A percentile compares a stretch with the other conserved stretches of the same genome.
These are phyloP conservation scores for Torymus tubicola DNA, from an alignment of 2,888 invertebrate genomes.

Conservation along the genomic window DNA sequence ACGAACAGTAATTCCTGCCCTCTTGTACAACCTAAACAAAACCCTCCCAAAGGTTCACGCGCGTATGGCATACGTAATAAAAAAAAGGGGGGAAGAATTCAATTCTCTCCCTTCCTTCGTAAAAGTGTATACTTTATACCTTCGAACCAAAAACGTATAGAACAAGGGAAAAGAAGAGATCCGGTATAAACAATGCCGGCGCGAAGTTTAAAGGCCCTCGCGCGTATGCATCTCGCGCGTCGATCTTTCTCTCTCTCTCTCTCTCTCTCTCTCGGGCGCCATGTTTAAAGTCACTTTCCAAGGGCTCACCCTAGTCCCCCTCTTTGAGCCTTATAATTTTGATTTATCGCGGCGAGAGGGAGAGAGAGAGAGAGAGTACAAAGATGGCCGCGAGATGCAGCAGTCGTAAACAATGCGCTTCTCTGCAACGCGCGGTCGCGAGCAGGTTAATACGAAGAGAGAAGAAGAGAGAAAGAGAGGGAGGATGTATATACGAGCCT, in stretches of 20 bases:
- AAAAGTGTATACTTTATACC: conserved; percentile 12
- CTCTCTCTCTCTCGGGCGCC: conserved; percentile 11
- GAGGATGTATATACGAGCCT: not conserved
- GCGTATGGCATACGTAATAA: no score
- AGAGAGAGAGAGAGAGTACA: conserved; percentile 60
- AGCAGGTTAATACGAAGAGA: conserved; percentile 53
- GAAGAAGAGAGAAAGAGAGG: conserved; percentile 6
- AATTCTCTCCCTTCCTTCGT: not conserved
- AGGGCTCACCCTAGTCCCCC: not conserved
- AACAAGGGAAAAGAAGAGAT: conserved; percentile 21
- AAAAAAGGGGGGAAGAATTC: conserved; percentile 12
- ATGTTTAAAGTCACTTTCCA: conserved; percentile 33
- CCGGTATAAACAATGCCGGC: conserved; percentile 20
- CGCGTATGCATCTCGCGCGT: conserved; percentile 11
- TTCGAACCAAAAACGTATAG: not conserved
- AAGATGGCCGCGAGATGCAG: conserved; percentile 67
- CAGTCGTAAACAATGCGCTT: conserved; percentile 69
- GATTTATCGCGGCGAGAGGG: conserved; percentile 67
- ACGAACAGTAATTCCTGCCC: no score
- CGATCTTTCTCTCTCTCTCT: not conserved
- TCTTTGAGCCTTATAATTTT: conserved; percentile 71
- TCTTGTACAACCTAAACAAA: no score
- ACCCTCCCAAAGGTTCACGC: no score
- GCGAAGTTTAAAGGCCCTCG: conserved; percentile 14
- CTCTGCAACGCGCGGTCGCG: conserved; percentile 1